Evolutionary conservation across 2,888 invertebrate species (phyloP).

Genomic region (Xestia c-nigrum): DNA sequence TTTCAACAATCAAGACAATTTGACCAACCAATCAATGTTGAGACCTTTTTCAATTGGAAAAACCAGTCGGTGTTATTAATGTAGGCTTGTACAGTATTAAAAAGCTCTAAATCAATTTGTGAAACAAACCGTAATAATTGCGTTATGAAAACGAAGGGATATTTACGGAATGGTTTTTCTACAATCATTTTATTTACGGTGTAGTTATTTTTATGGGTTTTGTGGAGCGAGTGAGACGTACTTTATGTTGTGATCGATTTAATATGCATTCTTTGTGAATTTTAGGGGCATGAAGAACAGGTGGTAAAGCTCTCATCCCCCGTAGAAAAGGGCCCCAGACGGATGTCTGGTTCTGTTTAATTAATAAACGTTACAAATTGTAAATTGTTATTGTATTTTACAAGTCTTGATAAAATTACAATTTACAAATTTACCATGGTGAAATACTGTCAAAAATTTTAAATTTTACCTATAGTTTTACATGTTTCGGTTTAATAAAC

Average conservation of each 20-base stretch:
- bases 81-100: slow-evolving; percentile 9
- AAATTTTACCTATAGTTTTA: too few relatives aligned
- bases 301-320: too few relatives aligned
- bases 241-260: background rate
- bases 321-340: too few relatives aligned
- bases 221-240: background rate
- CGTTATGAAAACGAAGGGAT: slow-evolving; percentile 2
- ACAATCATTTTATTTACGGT: background rate
- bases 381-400: too few relatives aligned
- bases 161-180: background rate
- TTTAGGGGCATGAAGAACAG: too few relatives aligned
- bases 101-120: slow-evolving; percentile 27
- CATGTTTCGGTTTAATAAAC: too few relatives aligned
- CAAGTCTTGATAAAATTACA: too few relatives aligned
- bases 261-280: too few relatives aligned
- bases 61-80: slow-evolving; percentile 40
- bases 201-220: background rate
- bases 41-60: slow-evolving; percentile 44
- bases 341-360: too few relatives aligned
- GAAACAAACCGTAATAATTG: slow-evolving; percentile 29
- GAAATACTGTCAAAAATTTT: too few relatives aligned
- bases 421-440: too few relatives aligned
- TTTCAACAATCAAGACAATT: slow-evolving; percentile 30
- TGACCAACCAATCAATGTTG: slow-evolving; percentile 43
- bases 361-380: too few relatives aligned